Evolutionary conservation across 2,797 vertebrate genomes (phyloP).

Genomic region (Delichon dasypus): DNA sequence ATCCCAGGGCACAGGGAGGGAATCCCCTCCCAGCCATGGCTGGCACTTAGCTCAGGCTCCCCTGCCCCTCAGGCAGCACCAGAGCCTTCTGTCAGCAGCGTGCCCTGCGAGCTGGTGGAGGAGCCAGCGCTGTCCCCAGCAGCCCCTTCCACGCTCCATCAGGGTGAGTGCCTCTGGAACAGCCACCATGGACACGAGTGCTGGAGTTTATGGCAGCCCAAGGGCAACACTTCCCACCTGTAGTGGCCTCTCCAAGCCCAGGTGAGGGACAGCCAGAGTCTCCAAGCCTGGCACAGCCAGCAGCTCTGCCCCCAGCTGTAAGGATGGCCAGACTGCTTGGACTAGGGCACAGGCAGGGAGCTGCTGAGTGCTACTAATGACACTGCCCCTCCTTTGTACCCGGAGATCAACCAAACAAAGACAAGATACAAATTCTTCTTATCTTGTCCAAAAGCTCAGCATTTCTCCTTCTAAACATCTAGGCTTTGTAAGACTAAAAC

Average conservation of each 20-base stretch:
- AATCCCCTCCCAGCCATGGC: not conserved
- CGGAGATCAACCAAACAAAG: not conserved
- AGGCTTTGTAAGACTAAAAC: not conserved
- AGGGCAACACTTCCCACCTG: not conserved
- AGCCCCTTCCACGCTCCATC: not conserved
- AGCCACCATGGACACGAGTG: fast-evolving
- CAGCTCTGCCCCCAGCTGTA: not conserved
- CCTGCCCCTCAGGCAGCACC: not conserved
- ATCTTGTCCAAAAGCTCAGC: not conserved
- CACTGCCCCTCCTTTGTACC: not conserved
- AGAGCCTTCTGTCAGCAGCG: not conserved
- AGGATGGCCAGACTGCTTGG: not conserved
- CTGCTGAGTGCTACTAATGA: not conserved
- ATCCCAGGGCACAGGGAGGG: not conserved
- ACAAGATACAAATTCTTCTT: not conserved
- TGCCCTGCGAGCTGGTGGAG: fast-evolving
- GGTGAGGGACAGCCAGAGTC: not conserved
- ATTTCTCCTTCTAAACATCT: not conserved
- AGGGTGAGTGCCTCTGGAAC: not conserved
- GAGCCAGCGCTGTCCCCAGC: not conserved
- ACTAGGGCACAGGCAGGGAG: not conserved
- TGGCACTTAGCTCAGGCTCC: not conserved
- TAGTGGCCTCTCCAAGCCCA: not conserved
- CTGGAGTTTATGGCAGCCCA: not conserved
- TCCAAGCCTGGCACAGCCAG: not conserved